Base-by-base conservation (phyloP, 2,113 vertebrate genomes). In the Rhizomys pruinosus region DNA sequence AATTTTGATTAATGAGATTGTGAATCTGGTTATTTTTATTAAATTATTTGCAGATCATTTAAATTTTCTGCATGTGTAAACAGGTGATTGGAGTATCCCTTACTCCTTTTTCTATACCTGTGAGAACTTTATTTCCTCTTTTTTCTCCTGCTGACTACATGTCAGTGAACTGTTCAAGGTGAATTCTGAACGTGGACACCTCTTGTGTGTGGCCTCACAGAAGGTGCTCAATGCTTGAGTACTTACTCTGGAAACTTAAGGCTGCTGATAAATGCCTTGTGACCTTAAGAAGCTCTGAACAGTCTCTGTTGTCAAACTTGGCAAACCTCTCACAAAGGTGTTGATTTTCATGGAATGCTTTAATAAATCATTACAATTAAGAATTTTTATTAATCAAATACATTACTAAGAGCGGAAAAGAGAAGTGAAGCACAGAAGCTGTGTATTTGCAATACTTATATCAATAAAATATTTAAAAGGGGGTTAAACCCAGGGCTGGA, bases 291-390 rank as follows among this genome's bases (percentile, higher is more conserved):
- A 69, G 2, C 64, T 82, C 78, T 7, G 19, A 81, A 42, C 77
- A n/a, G 39, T 61, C 17, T 7, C 76, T 39, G 8, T 47, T 93
- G 94, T 42, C 9, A 63, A 59, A 82, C n/a, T 93, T 82, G 74
- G 47, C 34, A 80, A 82, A 39, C n/a, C n/a, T 19, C 3, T 92
- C 37, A 68, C 69, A 17, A 63, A 68, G 8, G 9, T 84, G 25
- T 57, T 85, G 27, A 55, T 52, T 72, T 84, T 80, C 61, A 25
- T 91, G 37, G 44, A 68, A 64, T 68, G 37, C 10, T 84, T 89
- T 88, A 34, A 84, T 84, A 84, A 19, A 80, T 42, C 55, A 52
- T 90, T 63, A 64, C 71, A 93, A 74, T 92, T 66, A 74, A 82
- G 13, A 66, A 52, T 7, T 34, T 3, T 37, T 13, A 0, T 44